These are phyloP conservation scores for Gambusia holbrooki DNA, from an alignment of 2,113 vertebrate species.

Conservation along the genomic window DNA sequence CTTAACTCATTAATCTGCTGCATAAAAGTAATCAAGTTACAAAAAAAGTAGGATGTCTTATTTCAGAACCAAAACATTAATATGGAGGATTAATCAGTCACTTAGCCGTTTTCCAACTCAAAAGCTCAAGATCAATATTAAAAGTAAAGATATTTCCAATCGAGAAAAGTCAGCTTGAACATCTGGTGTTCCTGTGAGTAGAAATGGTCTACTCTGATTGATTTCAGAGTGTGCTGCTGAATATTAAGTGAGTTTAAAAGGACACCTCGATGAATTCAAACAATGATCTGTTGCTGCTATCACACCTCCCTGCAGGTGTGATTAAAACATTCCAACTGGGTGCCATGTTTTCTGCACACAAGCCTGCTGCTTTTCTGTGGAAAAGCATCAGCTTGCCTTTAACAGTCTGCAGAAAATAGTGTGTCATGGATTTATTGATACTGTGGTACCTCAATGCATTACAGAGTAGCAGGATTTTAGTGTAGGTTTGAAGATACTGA, in stretches of 20 bases:
- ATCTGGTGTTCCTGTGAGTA: background rate
- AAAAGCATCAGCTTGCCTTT: background rate
- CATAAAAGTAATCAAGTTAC: background rate
- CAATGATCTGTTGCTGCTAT: background rate
- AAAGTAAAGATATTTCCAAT: conserved; percentile 1
- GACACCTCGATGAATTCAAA: conserved; percentile 1
- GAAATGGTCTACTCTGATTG: background rate
- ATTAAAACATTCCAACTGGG: background rate
- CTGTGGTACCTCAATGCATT: background rate
- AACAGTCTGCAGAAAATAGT: background rate
- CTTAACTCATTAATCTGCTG: background rate
- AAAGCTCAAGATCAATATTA: background rate
- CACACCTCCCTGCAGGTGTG: background rate
- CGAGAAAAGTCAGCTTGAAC: background rate
- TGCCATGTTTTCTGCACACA: background rate
- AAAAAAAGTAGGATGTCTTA: background rate
- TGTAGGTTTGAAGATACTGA: background rate
- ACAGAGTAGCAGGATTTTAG: background rate
- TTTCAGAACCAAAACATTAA: background rate
- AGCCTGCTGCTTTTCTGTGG: conserved; percentile 19
- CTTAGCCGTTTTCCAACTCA: background rate
- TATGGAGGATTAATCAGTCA: background rate
- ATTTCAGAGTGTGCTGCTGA: background rate
- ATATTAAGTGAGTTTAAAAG: background rate
- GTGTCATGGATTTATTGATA: conserved; percentile 25